Base-by-base conservation (phyloP, 2,797 vertebrate species). In the Erethizon dorsatum region DNA sequence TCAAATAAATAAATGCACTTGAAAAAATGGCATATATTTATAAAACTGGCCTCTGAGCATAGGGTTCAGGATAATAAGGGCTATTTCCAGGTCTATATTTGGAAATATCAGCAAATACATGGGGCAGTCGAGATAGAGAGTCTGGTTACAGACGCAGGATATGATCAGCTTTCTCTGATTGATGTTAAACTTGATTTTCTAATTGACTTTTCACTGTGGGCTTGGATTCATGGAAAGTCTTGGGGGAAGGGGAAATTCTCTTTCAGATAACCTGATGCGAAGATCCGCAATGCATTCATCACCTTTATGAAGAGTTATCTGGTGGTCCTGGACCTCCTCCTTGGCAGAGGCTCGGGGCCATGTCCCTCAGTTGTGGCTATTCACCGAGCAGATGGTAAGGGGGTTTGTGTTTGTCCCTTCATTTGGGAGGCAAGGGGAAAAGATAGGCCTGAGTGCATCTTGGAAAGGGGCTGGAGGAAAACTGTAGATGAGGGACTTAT, bases 371-470 rank as follows among this genome's bases (percentile, higher is more conserved):
- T 59, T n/a, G 0, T 47, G 91, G 50, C 71, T 89, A 1, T 56
- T 59, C 83, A 83, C 56, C 6, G 95, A 96, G 88, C 97, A 98
- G 93, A 98, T 97, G 89, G 90, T 94, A 12, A 98, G 96, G 67
- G 98, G 96, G n/a, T 59, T 97, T 65, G 88, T 95, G 57, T 98
- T 98, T 0, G 97, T 97, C 10, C 96, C 98, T 67, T 97, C 98
- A 0, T 98, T 97, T 17, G 97, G 97, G 61, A 98, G 96, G 45
- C 97, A 98, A 87, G 96, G 97, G n/a, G 98, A 98, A 31, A 98
- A 98, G 79, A 98, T 94, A 3, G 98, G 96, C 67, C 97, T 85
- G 73, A 98, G 97, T 8, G 96, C 90, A 15, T 96, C 97, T 2
- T 98, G 82, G 87, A 98, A 98, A 61, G 87, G 61, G 18, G 52